Percentiles rank a stretch among this genome's conserved stretches.
Evolutionary conservation across 1,140 invertebrate genomes (phyloP).

Genomic region (Stegodyphus mimosarum): DNA sequence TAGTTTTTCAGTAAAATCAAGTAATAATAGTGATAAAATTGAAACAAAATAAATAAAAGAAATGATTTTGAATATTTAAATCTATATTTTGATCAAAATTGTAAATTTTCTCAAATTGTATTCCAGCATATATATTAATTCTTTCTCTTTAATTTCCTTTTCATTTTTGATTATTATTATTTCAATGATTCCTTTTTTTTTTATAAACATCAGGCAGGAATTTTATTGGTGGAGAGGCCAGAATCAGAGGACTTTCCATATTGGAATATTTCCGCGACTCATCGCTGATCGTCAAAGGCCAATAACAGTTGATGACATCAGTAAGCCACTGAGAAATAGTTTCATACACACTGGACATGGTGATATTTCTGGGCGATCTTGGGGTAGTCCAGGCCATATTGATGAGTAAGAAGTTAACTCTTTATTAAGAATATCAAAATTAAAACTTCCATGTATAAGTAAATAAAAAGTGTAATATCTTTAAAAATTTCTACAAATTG

Average conservation of each 20-base stretch:
- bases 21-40: too few relatives aligned
- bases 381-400: slow-evolving; percentile 86
- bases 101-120: too few relatives aligned
- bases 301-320: slow-evolving; percentile 75
- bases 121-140: too few relatives aligned
- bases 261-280: slow-evolving; percentile 79
- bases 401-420: slow-evolving; percentile 73
- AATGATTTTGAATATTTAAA: too few relatives aligned
- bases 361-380: slow-evolving; percentile 77
- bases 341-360: slow-evolving; percentile 83
- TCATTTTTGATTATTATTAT: too few relatives aligned
- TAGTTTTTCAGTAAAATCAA: too few relatives aligned
- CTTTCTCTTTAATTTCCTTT: too few relatives aligned
- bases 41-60: too few relatives aligned
- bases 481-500: background rate
- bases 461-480: too few relatives aligned
- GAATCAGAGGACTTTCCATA: slow-evolving; percentile 87
- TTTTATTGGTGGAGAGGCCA: slow-evolving; percentile 96
- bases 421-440: background rate
- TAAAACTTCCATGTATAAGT: background rate
- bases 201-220: slow-evolving; percentile 76
- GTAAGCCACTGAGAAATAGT: slow-evolving; percentile 83
- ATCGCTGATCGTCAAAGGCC: slow-evolving; percentile 75
- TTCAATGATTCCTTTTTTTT: too few relatives aligned
- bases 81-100: too few relatives aligned